Percentiles rank a stretch among this genome's conserved stretches.
phyloP scores from a whole-genome alignment of 2,113 vertebrate genomes.

The Daubentonia madagascariensis region DNA sequence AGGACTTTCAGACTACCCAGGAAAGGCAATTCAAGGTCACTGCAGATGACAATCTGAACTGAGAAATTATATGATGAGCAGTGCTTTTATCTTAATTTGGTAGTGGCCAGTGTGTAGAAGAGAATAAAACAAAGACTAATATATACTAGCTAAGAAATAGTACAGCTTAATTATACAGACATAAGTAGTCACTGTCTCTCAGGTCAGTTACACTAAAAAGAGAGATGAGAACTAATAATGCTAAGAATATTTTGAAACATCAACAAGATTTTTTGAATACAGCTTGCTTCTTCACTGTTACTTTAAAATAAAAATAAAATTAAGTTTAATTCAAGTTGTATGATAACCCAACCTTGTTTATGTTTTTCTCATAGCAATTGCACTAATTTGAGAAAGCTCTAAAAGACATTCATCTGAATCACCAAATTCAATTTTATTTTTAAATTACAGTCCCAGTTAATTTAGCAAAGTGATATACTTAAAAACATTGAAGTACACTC shows the following conservation, averaged over 20 bases:
- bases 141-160: neutral
- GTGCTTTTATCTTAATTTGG: neutral
- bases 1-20: neutral
- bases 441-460: conserved; percentile 1
- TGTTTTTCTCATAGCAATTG: neutral
- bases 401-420: neutral
- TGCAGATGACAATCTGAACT: neutral
- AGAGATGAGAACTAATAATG: neutral
- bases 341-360: neutral
- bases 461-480: neutral
- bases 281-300: conserved; percentile 8
- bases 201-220: neutral
- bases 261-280: neutral
- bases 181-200: neutral
- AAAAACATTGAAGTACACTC: neutral
- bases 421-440: neutral
- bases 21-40: neutral
- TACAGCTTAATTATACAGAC: neutral
- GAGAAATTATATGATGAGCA: neutral
- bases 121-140: neutral
- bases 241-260: neutral
- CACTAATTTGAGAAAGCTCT: neutral
- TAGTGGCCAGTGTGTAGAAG: neutral
- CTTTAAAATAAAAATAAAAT: conserved; percentile 10
- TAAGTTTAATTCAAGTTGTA: neutral